phyloP scores from a whole-genome alignment of 1,140 invertebrate species.

The Nephotettix cincticeps region DNA sequence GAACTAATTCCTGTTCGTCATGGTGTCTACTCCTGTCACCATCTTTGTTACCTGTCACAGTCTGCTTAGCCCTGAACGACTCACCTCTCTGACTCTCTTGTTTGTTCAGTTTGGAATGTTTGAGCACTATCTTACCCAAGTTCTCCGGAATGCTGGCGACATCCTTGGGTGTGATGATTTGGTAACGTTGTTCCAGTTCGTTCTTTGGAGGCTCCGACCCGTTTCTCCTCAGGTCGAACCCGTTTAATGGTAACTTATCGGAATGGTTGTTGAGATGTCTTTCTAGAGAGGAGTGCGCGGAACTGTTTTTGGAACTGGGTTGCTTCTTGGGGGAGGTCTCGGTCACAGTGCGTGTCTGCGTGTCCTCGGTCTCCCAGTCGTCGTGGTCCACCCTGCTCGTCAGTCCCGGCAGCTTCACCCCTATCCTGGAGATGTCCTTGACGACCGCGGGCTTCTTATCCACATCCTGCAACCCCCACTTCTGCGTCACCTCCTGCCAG shows the following conservation, averaged over 20 bases:
- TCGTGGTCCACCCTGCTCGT: background rate
- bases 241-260: conserved; percentile 1
- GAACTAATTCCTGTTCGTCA: conserved; percentile 6
- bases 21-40: conserved; percentile 5
- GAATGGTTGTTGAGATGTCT: background rate
- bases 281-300: conserved; percentile 28
- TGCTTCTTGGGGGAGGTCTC: conserved; percentile 33
- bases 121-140: background rate
- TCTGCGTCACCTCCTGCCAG: conserved; percentile 64
- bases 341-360: background rate
- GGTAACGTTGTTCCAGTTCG: conserved; percentile 25
- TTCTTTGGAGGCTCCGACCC: background rate
- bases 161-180: conserved; percentile 23
- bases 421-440: conserved; percentile 40
- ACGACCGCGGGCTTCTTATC: conserved; percentile 26
- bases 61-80: background rate
- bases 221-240: conserved; percentile 2
- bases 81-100: background rate
- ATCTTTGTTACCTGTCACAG: conserved; percentile 12
- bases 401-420: conserved; percentile 29
- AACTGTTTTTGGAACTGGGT: conserved; percentile 43
- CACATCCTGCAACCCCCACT: conserved; percentile 32
- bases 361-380: background rate
- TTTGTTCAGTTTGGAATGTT: background rate
- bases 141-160: background rate